Evolutionary conservation across 2,113 vertebrate species (phyloP), one percentile per base, ranked within the genome.

Genomic region (Aphelocoma coerulescens): DNA sequence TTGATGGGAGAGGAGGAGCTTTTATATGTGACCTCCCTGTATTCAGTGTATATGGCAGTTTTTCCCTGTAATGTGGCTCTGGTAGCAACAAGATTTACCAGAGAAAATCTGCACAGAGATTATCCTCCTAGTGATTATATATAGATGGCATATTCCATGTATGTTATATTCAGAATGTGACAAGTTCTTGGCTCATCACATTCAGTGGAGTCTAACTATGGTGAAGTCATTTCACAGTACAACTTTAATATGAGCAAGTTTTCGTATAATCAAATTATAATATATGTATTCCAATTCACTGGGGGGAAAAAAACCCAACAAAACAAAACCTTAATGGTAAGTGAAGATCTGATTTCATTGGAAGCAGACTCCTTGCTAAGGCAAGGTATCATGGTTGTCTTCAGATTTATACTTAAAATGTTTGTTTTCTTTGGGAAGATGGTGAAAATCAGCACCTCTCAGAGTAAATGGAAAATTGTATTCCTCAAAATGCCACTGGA

Each of bases 141-240:
- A 96, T 95, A 96, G 91, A 95, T 95, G 87, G 91, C 93, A 97
- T 97, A 94, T 93, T 97, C 92, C 93, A 96, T 94, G 83, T 95
- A 96, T 97, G 92, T 96, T 96, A 95, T 94, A 96, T 96, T 95
- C 94, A 97, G 96, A 97, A 92, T 96, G 77, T 96, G 96, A 95
- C 95, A 96, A 95, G 89, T 97, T 97, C 93, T 95, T 97, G 93
- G 95, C 96, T 96, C 95, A 7, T 96, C 94, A 92, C 81, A 82
- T 91, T 94, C 91, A 95, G 96, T 96, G 95, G 92, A 96, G 93
- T 96, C 96, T 97, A 95, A 96, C 95, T 95, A 84, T 90, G 94
- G 93, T 97, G 95, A 95, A 96, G 93, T 94, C 92, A 97, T 96
- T 96, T 97, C 94, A 95, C 96, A 94, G 93, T 93, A 95, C 95